Percentiles rank a stretch among this genome's conserved stretches.
phyloP scores from a whole-genome alignment of 2,888 invertebrate species.

The Silvanus unidentatus region DNA sequence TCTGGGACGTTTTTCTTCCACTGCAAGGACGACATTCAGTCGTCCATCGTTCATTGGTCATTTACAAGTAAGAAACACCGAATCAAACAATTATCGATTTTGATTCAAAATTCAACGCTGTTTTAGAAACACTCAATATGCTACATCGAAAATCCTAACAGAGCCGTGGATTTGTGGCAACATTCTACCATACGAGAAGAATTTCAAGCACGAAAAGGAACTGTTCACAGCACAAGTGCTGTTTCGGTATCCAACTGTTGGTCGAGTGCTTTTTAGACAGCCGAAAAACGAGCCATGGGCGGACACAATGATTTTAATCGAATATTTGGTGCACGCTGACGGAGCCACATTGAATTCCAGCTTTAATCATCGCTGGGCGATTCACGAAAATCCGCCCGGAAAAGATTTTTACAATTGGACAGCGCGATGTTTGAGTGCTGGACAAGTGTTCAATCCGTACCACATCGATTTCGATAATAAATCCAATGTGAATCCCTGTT shows the following conservation, averaged over 20 bases:
- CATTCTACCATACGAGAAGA: conserved; percentile 57
- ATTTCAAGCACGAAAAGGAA: conserved; percentile 62
- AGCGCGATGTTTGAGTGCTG: conserved; percentile 74
- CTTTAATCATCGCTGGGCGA: conserved; percentile 72
- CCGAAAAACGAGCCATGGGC: conserved; percentile 71
- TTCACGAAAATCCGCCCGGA: conserved; percentile 73
- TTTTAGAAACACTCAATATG: conserved; percentile 49
- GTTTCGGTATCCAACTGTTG: conserved; percentile 76
- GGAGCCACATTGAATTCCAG: conserved; percentile 73
- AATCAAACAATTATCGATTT: background rate
- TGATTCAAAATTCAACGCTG: too few species aligned
- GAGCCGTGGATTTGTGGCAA: conserved; percentile 61
- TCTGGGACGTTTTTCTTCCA: conserved; percentile 82
- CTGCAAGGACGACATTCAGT: conserved; percentile 74
- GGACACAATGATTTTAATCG: conserved; percentile 79
- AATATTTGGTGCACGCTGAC: conserved; percentile 82
- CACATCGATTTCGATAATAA: conserved; percentile 44
- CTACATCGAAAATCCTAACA: conserved; percentile 39
- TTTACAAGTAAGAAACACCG: conserved; percentile 57
- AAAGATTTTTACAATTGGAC: conserved; percentile 90
- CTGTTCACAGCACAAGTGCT: conserved; percentile 75
- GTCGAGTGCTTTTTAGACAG: conserved; percentile 76
- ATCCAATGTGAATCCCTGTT: conserved; percentile 55
- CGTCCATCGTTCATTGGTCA: conserved; percentile 71
- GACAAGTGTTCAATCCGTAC: conserved; percentile 71